Evolutionary conservation across 2,888 invertebrate genomes (phyloP).

Genomic region (Eupithecia tripunctaria): DNA sequence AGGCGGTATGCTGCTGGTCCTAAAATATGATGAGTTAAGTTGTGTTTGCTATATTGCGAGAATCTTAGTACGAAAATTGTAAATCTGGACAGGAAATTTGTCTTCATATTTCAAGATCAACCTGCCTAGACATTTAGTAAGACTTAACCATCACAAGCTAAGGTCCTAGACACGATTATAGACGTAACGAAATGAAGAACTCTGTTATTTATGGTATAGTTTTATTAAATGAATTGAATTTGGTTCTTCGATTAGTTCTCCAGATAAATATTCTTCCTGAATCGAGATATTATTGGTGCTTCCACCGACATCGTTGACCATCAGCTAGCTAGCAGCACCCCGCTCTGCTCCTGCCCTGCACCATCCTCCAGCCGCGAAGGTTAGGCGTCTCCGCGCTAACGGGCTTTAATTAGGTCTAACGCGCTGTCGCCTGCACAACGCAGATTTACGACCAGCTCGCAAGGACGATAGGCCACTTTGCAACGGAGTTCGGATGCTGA

Average conservation of each 20-base stretch:
- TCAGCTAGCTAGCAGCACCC: background rate
- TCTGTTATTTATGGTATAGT: too few relatives aligned
- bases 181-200: too few relatives aligned
- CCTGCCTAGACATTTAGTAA: too few relatives aligned
- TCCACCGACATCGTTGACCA: background rate
- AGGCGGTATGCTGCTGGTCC: too few relatives aligned
- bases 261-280: background rate
- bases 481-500: constrained; percentile 35
- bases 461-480: constrained; percentile 42
- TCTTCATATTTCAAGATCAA: background rate
- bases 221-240: too few relatives aligned
- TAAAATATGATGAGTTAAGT: too few relatives aligned
- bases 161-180: too few relatives aligned
- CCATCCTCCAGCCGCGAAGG: constrained; percentile 38
- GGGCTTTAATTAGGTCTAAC: constrained; percentile 72
- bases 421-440: constrained; percentile 55
- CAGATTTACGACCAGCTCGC: constrained; percentile 60
- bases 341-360: constrained; percentile 24
- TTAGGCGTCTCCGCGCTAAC: constrained; percentile 59
- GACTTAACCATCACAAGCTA: too few relatives aligned
- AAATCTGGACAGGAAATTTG: background rate
- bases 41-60: background rate
- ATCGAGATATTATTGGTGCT: background rate
- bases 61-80: background rate
- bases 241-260: background rate